Evolutionary conservation across 2,113 vertebrate species (phyloP).

Genomic region (Pollimyrus isidori): DNA sequence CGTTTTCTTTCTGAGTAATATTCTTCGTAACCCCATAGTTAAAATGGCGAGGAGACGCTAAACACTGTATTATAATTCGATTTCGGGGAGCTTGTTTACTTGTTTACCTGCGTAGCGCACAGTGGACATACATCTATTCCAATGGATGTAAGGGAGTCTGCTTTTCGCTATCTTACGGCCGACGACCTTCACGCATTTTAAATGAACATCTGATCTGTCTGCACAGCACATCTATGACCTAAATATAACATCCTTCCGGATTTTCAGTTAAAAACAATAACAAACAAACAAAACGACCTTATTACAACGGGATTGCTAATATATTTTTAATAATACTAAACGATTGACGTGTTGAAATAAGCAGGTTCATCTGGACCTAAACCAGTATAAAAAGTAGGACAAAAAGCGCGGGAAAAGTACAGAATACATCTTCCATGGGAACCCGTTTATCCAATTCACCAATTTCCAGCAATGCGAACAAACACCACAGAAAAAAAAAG

Average conservation of each 20-base stretch:
- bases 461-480: not conserved
- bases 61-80: not conserved
- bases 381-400: not conserved
- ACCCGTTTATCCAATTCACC: not conserved
- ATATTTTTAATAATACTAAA: not conserved
- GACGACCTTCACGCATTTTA: constrained; percentile 17
- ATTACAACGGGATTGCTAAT: not conserved
- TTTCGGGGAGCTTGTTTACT: not conserved
- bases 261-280: not conserved
- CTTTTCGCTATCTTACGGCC: not conserved
- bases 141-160: not conserved
- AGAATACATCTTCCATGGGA: not conserved
- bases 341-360: not conserved
- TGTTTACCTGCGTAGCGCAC: not conserved
- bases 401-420: not conserved
- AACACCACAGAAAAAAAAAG: not conserved
- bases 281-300: not conserved
- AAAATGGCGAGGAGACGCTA: not conserved
- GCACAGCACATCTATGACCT: not conserved
- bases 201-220: constrained; percentile 4
- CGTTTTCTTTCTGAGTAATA: not conserved
- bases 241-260: not conserved
- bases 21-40: too few species aligned
- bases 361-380: not conserved
- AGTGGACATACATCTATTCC: not conserved